These are phyloP conservation scores for Sycobia sp. DNA, from an alignment of 1,140 invertebrate genomes.

Conservation along the genomic window DNA sequence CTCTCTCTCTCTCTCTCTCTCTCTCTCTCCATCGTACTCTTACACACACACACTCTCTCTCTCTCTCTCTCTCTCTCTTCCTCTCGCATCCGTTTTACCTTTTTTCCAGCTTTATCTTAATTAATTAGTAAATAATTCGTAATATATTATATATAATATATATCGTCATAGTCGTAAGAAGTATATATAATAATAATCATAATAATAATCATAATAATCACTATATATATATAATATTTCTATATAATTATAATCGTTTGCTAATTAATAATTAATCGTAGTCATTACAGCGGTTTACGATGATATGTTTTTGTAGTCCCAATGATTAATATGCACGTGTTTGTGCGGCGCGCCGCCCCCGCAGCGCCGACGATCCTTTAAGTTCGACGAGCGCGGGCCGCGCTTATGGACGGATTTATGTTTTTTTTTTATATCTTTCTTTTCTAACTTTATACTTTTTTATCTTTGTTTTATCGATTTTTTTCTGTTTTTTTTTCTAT, in stretches of 20 bases:
- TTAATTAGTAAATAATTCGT: slow-evolving; percentile 35
- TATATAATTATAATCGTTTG: slow-evolving; percentile 35
- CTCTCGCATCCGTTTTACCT: neutral
- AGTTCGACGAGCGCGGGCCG: slow-evolving; percentile 49
- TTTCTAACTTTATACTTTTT: slow-evolving; percentile 13
- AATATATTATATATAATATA: slow-evolving; percentile 43
- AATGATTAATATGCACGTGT: slow-evolving; percentile 62
- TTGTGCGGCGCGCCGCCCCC: slow-evolving; percentile 48
- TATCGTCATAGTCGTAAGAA: slow-evolving; percentile 37
- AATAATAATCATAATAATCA: no score
- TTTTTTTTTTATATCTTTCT: slow-evolving; percentile 22
- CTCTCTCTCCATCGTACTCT: neutral
- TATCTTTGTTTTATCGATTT: no score
- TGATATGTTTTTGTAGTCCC: slow-evolving; percentile 65
- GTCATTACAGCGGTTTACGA: slow-evolving; percentile 47
- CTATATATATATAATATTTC: no score
- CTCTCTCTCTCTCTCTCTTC: slow-evolving; percentile 1
- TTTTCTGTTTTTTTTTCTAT: no score
- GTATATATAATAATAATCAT: slow-evolving; percentile 36
- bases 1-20: neutral
- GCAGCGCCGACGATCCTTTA: slow-evolving; percentile 45
- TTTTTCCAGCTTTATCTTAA: no score
- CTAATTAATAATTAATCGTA: slow-evolving; percentile 37
- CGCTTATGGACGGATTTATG: slow-evolving; percentile 62
- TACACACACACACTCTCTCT: no score